Evolutionary conservation across 2,113 vertebrate genomes (phyloP), one percentile per base, ranked within the genome.

Genomic region (Pontoporia blainvillei): DNA sequence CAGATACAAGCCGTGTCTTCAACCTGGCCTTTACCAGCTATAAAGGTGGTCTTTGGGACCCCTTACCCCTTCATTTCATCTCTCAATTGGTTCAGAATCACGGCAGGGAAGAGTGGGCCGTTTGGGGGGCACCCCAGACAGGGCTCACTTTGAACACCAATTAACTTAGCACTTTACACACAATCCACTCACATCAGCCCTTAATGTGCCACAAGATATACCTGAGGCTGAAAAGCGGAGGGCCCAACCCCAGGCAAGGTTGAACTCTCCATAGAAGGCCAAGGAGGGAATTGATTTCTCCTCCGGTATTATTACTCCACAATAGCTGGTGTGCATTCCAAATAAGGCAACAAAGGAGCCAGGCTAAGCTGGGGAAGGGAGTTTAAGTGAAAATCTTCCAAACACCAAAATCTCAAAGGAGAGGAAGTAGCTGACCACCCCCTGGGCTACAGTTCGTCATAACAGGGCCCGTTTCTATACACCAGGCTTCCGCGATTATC

Each of bases 361-460:
- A 41, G 84, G 54, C 46, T 71, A 34, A 0, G 66, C 5, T 27
- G n/a, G 5, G 18, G 81, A 49, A 57, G 52, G 25, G 72, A 44
- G 7, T 44, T 64, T 27, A 44, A 69, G 93, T 3, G 61, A 73
- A 95, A 95, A 64, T 79, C 87, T 92, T 83, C 90, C 64, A 87
- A 46, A 86, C 39, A 23, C 25, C 49, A 23, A 21, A 12, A 23
- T 86, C 84, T 98, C 91, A 90, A 94, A 96, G 79, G 92, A 84
- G 62, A 97, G 97, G 97, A 96, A 98, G 79, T 78, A 4, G 49
- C 29, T 4, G 41, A 39, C 39, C 49, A 2, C 39, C 67, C 62
- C 69, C 23, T 14, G 0, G n/a, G 57, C 89, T 64, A 59, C 0
- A 2, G 90, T 93, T 61, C 83, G 2, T 66, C 4, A 0, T 36